A percentile compares a stretch with the other conserved stretches of the same genome.
These are phyloP conservation scores for Drosophila prolongata DNA, from an alignment of 2,888 invertebrate species.

Conservation along the genomic window DNA sequence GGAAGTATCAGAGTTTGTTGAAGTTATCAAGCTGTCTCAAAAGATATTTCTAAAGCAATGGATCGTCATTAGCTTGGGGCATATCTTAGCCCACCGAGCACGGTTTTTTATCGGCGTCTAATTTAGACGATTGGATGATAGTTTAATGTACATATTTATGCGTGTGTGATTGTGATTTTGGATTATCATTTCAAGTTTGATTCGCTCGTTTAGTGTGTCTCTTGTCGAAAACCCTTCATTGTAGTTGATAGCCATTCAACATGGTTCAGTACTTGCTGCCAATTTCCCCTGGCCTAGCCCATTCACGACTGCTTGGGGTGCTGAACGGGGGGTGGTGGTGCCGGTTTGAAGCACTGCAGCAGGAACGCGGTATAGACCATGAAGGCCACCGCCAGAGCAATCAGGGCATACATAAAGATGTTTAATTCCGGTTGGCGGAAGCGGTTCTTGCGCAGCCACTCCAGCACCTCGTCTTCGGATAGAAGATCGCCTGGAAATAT, in stretches of 20 bases:
- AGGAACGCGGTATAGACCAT: conserved; percentile 95
- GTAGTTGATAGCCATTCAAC: conserved; percentile 39
- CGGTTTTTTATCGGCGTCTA: conserved; percentile 65
- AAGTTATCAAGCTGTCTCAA: conserved; percentile 31
- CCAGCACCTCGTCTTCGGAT: conserved; percentile 93
- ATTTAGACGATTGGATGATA: conserved; percentile 72
- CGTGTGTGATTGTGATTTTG: conserved; percentile 33
- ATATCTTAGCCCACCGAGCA: conserved; percentile 15
- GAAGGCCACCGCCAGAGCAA: conserved; percentile 93
- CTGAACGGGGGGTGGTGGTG: conserved; percentile 86
- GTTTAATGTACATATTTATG: conserved; percentile 43
- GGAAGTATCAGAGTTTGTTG: conserved; percentile 46
- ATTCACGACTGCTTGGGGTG: conserved; percentile 84
- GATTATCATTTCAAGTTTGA: conserved; percentile 40
- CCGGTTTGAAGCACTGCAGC: conserved; percentile 93
- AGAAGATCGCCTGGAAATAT: conserved; percentile 88
- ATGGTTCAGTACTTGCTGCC: conserved; percentile 28
- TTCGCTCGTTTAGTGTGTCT: conserved; percentile 40
- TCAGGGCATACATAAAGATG: conserved; percentile 96
- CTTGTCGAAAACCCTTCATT: conserved; percentile 37
- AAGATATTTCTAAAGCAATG: conserved; percentile 41
- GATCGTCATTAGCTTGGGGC: conserved; percentile 37
- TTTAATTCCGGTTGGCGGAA: conserved; percentile 96
- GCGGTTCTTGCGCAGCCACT: conserved; percentile 96
- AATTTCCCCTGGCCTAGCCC: conserved; percentile 7